Base-by-base conservation (phyloP, 2,888 invertebrate genomes). In the Orchesellides sinensis region DNA sequence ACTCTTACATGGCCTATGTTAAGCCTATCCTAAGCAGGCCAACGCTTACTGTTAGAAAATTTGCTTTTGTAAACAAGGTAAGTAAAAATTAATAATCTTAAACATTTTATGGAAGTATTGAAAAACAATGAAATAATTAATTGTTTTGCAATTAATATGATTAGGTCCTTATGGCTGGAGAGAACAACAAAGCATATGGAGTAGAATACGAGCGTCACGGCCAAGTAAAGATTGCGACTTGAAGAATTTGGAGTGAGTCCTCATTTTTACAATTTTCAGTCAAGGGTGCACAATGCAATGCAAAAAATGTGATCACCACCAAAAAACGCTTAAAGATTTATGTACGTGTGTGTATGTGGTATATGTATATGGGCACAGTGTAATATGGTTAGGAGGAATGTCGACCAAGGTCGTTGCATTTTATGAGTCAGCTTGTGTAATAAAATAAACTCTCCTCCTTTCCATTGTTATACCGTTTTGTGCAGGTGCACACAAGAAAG, bases 201-300 rank as follows among this genome's bases (percentile, higher is more conserved):
- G 84, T 85, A 10, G 85, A 85, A 29, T 85, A 84, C 29, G 82
- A 83, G 47, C 47, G 84, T 32, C 85, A 85, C 63, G 85, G 85
- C 2, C 40, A 83, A 27, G 65, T 45, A 1, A 59, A 72, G 21
- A 63, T 72, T 4, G 85, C 59, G 0, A 84, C 78, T 85, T 47
- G 78, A 85, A 59, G 81, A 85, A 32, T 75, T 80, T 68, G 79
- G 78, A 40, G 85, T 85, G 49, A 83, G 40, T 40, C 19, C 27
- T n/a, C 1, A 45, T 23, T 59, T 75, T 75, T 12, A 23, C 17
- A 25, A 66, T 12, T 21, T 66, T n/a, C n/a, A n/a, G n/a, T n/a
- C n/a, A n/a, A n/a, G n/a, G n/a, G n/a, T n/a, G 0, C 1, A 40
- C 6, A 35, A 27, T 27, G 8, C 5, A 25, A 27, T 56, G 27